phyloP scores from a whole-genome alignment of 2,113 vertebrate species.

The Panthera leo region DNA sequence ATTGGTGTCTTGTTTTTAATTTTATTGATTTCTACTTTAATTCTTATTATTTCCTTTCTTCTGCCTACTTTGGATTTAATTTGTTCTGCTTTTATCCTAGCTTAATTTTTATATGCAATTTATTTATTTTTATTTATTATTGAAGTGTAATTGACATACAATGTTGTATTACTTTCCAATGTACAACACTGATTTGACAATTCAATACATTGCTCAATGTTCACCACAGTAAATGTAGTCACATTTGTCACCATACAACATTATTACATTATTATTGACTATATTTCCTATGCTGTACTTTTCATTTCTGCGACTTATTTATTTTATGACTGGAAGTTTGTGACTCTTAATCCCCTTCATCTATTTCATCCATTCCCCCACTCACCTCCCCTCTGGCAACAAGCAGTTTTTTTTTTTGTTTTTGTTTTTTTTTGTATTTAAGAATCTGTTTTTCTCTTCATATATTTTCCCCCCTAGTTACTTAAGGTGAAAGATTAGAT shows the following conservation, averaged over 20 bases:
- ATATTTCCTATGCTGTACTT: neutral
- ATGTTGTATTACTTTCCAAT: neutral
- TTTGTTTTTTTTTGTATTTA: neutral
- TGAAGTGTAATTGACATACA: neutral
- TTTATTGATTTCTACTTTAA: neutral
- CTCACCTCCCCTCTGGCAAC: neutral
- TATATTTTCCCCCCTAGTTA: neutral
- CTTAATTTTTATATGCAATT: neutral
- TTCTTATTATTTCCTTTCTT: neutral
- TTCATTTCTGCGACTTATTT: neutral
- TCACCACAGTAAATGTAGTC: neutral
- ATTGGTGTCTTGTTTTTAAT: neutral
- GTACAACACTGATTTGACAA: neutral
- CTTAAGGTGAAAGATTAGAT: neutral
- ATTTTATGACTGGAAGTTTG: neutral
- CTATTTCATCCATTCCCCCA: neutral
- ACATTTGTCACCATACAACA: neutral
- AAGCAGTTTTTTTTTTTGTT: neutral
- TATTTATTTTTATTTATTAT: neutral
- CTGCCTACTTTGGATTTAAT: neutral
- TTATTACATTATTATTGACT: neutral
- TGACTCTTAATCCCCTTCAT: neutral
- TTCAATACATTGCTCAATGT: neutral
- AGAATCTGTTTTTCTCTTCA: neutral
- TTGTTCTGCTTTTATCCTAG: neutral